Base-by-base conservation (phyloP, 2,113 vertebrate genomes). In the Microcebus ravelobensis region DNA sequence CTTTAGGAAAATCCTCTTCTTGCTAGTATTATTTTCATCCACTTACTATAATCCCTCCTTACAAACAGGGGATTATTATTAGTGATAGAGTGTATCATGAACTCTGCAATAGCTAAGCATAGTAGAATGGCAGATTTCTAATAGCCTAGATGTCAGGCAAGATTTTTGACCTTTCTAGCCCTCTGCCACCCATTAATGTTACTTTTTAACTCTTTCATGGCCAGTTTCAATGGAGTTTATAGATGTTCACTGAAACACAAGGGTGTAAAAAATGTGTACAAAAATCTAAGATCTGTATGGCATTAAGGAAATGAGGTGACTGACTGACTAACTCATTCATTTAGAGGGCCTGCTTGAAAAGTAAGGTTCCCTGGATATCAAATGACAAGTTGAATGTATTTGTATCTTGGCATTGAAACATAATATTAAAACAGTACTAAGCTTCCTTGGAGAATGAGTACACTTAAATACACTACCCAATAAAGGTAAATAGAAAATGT, bases 221-320 rank as follows among this genome's bases (percentile, higher is more conserved):
- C 3, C 3, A 27, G 42, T 84, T 96, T 95, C 67, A 92, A 55
- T n/a, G 73, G 93, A 59, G 17, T 57, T 84, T 84, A 45, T 48
- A 91, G 93, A 85, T 29, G 21, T 89, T 77, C 12, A 45, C 25
- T 67, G 42, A 90, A 90, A 94, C 18, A n/a, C n/a, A n/a, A n/a
- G n/a, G n/a, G 1, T 39, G 1, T 67, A 81, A 95, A 89, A 91
- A 83, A 79, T 20, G 7, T 77, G 15, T 39, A 34, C 9, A 34
- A 31, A n/a, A 67, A 86, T 48, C 65, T 50, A 65, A 42, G 15
- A 29, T 83, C 73, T 91, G 14, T 42, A 15, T 79, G 11, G 13
- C 29, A 27, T 57, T 65, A 87, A 90, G 25, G 2, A 89, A 73
- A 67, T 29, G 4, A 71, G 29, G 3, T 31, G 4, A 70, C 18